Base-by-base conservation (phyloP, 2,113 vertebrate species). In the Cyprinodon tularosa region DNA sequence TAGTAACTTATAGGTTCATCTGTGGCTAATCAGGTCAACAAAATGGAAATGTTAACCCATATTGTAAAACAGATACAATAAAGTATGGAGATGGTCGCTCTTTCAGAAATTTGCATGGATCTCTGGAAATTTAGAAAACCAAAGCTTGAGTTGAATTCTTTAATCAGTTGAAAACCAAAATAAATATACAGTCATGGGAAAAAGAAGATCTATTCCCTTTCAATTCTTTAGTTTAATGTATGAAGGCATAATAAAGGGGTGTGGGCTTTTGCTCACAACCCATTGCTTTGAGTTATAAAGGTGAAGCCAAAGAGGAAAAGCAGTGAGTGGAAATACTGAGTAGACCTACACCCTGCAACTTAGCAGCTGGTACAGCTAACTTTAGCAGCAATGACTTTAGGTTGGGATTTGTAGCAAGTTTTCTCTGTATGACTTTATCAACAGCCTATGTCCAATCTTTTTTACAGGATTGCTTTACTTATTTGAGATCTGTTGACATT, bases 21-120 rank as follows among this genome's bases (percentile, higher is more conserved):
- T 72, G 38, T 61, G 44, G 36, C 38, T 48, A 66, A 71, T 45
- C 22, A 65, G 15, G 44, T 71, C 37, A 15, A 40, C 38, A 3
- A 59, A 59, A 38, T 62, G 48, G 7, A 61, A 74, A 74, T 67
- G 48, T 62, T 47, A 29, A 20, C 6, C 44, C 38, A 63, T 62
- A 66, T 48, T 60, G 3, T 2, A 40, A 0, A 59, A 12, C 22
- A 11, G 11, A 20, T 76, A 20, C 69, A 66, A 65, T 45, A 17
- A 64, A 12, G 8, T 68, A 38, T 14, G 4, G 6, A 45, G 36
- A 20, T 47, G 22, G 50, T 38, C 17, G 15, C 17, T 53, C 17
- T 53, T 20, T 17, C 4, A 20, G 48, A 53, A 6, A 53, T 53
- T 53, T 53, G 48, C 48, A 53, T 15, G 15, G 15, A 4, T 53